Percentiles rank a stretch among this genome's conserved stretches.
These are phyloP conservation scores for Paragorgia papillata DNA, from an alignment of 92 coral and sea anemone species.

Conservation along the genomic window DNA sequence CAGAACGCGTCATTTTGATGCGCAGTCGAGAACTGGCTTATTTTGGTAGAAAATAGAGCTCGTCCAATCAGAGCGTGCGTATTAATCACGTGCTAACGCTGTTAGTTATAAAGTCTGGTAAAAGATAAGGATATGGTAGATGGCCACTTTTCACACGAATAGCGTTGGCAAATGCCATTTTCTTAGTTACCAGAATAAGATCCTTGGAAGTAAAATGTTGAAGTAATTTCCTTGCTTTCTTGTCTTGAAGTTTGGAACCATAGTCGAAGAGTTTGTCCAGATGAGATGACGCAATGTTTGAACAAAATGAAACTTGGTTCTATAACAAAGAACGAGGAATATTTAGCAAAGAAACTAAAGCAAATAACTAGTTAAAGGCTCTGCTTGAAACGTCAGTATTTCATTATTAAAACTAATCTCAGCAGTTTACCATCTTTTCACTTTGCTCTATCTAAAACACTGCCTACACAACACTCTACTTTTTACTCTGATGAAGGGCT, in stretches of 20 bases:
- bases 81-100: constrained; percentile 85
- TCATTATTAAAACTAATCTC: too few relatives aligned
- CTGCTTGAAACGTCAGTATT: too few relatives aligned
- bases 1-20: too few relatives aligned
- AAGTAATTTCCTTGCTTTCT: constrained; percentile 63
- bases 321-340: constrained; percentile 21
- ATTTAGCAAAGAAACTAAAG: background rate
- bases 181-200: constrained; percentile 55
- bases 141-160: constrained; percentile 67
- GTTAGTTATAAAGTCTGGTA: constrained; percentile 84
- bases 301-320: constrained; percentile 89
- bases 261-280: constrained; percentile 91
- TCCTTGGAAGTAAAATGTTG: constrained; percentile 60
- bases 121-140: constrained; percentile 86
- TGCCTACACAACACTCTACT: background rate
- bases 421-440: too few relatives aligned
- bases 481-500: too few relatives aligned
- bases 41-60: too few relatives aligned
- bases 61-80: too few relatives aligned
- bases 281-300: constrained; percentile 88
- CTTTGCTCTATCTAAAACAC: too few relatives aligned
- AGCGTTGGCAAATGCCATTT: constrained; percentile 71
- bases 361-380: too few relatives aligned
- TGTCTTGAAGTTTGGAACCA: constrained; percentile 70
- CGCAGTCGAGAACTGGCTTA: too few relatives aligned